phyloP scores from a whole-genome alignment of 2,797 vertebrate genomes.

The Cynopterus sphinx region DNA sequence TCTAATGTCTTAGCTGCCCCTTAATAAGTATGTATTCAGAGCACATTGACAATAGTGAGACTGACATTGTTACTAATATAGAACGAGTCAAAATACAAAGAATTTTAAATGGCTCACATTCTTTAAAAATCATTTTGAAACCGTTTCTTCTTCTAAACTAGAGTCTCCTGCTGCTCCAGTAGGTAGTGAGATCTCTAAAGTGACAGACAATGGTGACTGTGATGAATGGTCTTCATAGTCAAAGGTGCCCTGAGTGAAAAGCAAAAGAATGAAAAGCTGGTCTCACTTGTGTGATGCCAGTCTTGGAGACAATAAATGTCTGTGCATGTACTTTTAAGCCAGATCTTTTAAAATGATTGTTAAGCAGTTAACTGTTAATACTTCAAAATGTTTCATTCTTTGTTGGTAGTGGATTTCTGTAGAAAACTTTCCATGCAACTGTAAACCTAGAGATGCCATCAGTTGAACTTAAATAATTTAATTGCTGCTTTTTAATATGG shows the following conservation, averaged over 20 bases:
- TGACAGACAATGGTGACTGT: slow-evolving; percentile 76
- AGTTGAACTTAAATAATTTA: slow-evolving; percentile 67
- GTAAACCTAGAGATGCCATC: slow-evolving; percentile 52
- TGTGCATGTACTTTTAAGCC: slow-evolving; percentile 71
- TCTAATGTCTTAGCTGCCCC: slow-evolving; percentile 76
- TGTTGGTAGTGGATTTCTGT: slow-evolving; percentile 57
- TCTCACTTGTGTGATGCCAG: slow-evolving; percentile 57
- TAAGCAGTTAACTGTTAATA: slow-evolving; percentile 77
- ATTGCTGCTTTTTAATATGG: slow-evolving; percentile 54
- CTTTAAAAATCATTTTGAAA: slow-evolving; percentile 77
- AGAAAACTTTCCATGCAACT: slow-evolving; percentile 55
- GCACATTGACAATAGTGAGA: slow-evolving; percentile 52
- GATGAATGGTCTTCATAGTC: slow-evolving; percentile 79
- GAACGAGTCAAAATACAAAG: slow-evolving; percentile 77
- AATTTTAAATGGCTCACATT: slow-evolving; percentile 76
- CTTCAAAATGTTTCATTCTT: slow-evolving; percentile 64
- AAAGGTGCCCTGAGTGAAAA: slow-evolving; percentile 78
- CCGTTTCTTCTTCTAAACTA: slow-evolving; percentile 78
- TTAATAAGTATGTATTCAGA: slow-evolving; percentile 81
- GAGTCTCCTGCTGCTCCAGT: slow-evolving; percentile 70
- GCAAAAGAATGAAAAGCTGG: slow-evolving; percentile 74
- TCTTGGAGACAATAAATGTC: slow-evolving; percentile 66
- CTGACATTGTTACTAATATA: slow-evolving; percentile 75
- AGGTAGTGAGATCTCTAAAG: slow-evolving; percentile 79
- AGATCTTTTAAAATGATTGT: slow-evolving; percentile 67